Evolutionary conservation across 2,888 invertebrate species (phyloP).

Genomic region (Stenichneumon culpator): DNA sequence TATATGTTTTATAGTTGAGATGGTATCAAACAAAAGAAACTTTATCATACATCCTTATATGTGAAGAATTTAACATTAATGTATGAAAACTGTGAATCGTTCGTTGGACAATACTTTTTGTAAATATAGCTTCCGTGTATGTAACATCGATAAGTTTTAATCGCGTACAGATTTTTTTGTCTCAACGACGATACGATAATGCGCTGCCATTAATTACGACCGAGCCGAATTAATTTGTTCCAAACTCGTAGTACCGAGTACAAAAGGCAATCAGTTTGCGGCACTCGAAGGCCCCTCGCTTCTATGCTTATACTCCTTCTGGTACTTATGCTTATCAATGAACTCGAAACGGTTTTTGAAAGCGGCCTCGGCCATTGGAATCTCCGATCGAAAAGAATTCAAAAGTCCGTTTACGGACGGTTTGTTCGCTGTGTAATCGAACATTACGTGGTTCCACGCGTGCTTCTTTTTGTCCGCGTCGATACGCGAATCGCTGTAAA

Average conservation of each 20-base stretch:
- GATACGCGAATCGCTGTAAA: constrained; percentile 32
- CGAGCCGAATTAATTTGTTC: not conserved
- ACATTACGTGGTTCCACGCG: constrained; percentile 48
- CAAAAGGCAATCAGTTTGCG: not conserved
- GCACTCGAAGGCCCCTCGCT: not conserved
- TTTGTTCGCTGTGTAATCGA: constrained; percentile 22
- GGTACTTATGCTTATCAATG: not conserved
- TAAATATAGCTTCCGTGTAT: not conserved
- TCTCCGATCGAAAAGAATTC: constrained; percentile 27
- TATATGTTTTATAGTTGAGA: not conserved
- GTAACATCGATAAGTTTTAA: not conserved
- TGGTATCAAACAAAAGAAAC: not conserved
- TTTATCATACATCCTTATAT: not conserved
- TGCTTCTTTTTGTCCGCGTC: constrained; percentile 24
- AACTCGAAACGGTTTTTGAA: constrained; percentile 31
- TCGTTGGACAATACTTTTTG: not conserved
- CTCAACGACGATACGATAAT: not conserved
- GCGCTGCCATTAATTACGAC: not conserved
- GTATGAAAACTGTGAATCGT: not conserved
- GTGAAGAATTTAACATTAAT: not conserved
- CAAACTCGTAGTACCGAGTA: not conserved
- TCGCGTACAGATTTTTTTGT: not conserved
- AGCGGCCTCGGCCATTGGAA: constrained; percentile 26
- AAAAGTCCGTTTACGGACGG: constrained; percentile 16
- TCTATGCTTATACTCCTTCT: not conserved